Base-by-base conservation (phyloP, 2,113 vertebrate genomes). In the Aythya baeri region DNA sequence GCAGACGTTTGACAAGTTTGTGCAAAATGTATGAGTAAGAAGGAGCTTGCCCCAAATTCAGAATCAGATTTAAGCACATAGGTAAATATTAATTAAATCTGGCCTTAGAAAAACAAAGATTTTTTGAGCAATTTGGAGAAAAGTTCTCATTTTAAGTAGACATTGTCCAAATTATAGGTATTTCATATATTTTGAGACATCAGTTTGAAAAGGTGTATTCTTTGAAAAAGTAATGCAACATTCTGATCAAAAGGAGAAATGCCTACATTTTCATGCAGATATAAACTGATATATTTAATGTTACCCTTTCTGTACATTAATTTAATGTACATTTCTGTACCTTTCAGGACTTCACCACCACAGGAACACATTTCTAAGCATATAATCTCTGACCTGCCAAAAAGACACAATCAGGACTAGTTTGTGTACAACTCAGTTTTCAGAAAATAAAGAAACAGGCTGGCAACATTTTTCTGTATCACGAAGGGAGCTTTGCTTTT, bases 201-300 rank as follows among this genome's bases (percentile, higher is more conserved):
- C 77, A 31, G 68, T 85, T 88, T 89, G 65, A 75, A 72, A 88
- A 75, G 22, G 16, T 67, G 11, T 26, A 32, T 61, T 55, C 65
- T 83, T 86, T 86, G 73, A 81, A 65, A 86, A 88, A 88, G 22
- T n/a, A 94, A 90, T 65, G 46, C 31, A 88, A 61, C 81, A 71
- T 55, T 71, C 31, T 89, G 59, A 94, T 74, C 43, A 61, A 68
- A 90, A 86, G 20, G 11, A 81, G 26, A 78, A 95, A 94, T 62
- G 29, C 9, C 20, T 67, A 72, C 38, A 76, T 76, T 86, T 94
- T 85, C 88, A 74, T 50, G 44, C 73, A 88, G 77, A 65, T 75
- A 49, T 72, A 88, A 90, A 88, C 32, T 0, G 3, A 72, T 68
- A 67, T 3, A 54, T n/a, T 91, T 66, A 78, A 15, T 6, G 5